Conservation (phyloP, 2,797 vertebrate species). For the Neosalanx taihuensis region DNA sequence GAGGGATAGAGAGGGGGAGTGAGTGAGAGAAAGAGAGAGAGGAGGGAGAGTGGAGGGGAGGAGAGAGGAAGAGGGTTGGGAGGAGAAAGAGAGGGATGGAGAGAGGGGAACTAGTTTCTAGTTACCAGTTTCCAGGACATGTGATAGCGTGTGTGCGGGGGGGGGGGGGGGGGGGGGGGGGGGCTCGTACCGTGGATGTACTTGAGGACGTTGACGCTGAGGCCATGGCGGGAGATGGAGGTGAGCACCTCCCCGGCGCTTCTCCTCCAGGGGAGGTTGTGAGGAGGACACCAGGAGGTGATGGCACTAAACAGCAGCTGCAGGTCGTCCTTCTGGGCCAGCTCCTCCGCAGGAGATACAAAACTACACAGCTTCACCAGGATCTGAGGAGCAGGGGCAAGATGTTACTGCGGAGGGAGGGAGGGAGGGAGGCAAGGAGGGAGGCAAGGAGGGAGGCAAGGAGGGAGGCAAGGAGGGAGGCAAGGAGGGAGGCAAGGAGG, state of each 20-base stretch:
- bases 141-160: slow-evolving; percentile 47
- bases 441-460: neutral
- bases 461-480: neutral
- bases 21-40: neutral
- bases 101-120: no score
- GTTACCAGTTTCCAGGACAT: no score
- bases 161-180: neutral
- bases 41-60: neutral
- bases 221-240: slow-evolving; percentile 95
- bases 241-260: slow-evolving; percentile 96
- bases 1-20: neutral
- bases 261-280: slow-evolving; percentile 97
- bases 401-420: neutral
- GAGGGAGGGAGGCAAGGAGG: neutral
- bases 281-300: slow-evolving; percentile 98
- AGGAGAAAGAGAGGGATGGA: neutral
- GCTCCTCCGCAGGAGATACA: slow-evolving; percentile 94
- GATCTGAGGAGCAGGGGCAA: slow-evolving; percentile 74
- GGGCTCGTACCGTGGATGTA: slow-evolving; percentile 88
- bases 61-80: neutral
- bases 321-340: slow-evolving; percentile 98
- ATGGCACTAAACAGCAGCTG: slow-evolving; percentile 99
- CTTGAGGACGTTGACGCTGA: slow-evolving; percentile 97
- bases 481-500: neutral
- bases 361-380: slow-evolving; percentile 96